Conservation (phyloP, 2,888 invertebrate species). For the Eupithecia pulchellata region DNA sequence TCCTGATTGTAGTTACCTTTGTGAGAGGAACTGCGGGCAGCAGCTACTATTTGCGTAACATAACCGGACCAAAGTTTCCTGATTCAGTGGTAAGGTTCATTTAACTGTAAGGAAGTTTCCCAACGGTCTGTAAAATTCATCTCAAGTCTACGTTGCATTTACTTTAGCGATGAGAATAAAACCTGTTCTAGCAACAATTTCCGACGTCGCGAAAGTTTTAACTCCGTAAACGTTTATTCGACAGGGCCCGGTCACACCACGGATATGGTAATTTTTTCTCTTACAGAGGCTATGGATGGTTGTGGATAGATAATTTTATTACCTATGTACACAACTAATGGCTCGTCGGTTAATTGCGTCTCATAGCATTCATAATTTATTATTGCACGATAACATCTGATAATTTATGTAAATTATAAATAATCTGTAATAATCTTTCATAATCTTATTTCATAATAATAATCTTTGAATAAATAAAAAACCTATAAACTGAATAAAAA, state of each 20-base stretch:
- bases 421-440: no score
- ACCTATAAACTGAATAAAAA: no score
- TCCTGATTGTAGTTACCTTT: neutral
- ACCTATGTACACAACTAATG: neutral
- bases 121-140: conserved; percentile 44
- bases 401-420: no score
- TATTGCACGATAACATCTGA: no score
- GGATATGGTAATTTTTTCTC: neutral
- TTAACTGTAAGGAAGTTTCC: conserved; percentile 35
- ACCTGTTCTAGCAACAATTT: conserved; percentile 73
- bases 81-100: conserved; percentile 27
- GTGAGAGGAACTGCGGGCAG: neutral
- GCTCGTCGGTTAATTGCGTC: neutral
- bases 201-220: conserved; percentile 73
- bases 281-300: neutral
- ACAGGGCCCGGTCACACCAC: conserved; percentile 33
- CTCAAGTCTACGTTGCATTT: conserved; percentile 46
- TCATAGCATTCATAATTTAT: no score
- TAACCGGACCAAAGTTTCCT: conserved; percentile 9
- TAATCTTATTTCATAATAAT: no score
- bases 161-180: conserved; percentile 58
- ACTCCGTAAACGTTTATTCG: conserved; percentile 59
- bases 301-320: neutral
- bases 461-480: no score
- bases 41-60: neutral